A percentile compares a stretch with the other conserved stretches of the same genome.
Evolutionary conservation across 2,888 invertebrate genomes (phyloP).

Genomic region (Corythucha ciliata): DNA sequence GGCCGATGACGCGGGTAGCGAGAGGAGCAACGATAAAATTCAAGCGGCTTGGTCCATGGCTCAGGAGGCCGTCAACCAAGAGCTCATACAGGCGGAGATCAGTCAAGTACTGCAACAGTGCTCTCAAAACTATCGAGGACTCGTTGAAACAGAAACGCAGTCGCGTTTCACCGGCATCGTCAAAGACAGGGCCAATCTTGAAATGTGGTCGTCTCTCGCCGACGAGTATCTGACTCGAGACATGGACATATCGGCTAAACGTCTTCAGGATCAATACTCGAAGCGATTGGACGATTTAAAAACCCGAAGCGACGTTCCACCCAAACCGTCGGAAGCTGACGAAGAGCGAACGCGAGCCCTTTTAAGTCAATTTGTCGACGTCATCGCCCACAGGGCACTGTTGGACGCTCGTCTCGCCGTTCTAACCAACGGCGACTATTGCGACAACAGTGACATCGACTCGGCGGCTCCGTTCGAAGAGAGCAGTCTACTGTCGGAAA

Average conservation of each 20-base stretch:
- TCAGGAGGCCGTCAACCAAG: conserved; percentile 62
- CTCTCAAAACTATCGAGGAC: conserved; percentile 56
- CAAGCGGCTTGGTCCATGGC: conserved; percentile 68
- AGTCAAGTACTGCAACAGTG: conserved; percentile 61
- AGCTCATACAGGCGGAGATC: conserved; percentile 67
- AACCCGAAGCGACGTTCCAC: conserved; percentile 34
- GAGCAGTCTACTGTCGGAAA: conserved; percentile 33
- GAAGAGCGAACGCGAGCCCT: conserved; percentile 41
- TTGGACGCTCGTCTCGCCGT: conserved; percentile 67
- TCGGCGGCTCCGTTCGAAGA: conserved; percentile 31
- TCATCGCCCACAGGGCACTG: conserved; percentile 62
- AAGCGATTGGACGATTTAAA: conserved; percentile 53
- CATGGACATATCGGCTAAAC: conserved; percentile 60
- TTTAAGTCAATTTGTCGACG: conserved; percentile 57
- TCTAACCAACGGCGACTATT: conserved; percentile 49
- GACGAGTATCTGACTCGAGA: conserved; percentile 60
- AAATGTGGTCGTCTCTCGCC: conserved; percentile 65
- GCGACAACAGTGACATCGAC: conserved; percentile 10
- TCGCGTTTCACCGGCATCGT: conserved; percentile 31
- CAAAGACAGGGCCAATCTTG: conserved; percentile 55
- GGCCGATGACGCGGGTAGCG: conserved; percentile 39
- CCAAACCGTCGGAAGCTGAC: conserved; percentile 32
- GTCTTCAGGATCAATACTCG: conserved; percentile 58
- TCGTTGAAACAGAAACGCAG: conserved; percentile 30
- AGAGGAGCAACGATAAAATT: conserved; percentile 38